Conservation (phyloP, 2,797 vertebrate species). For the Cryptoblepharus egeriae region DNA sequence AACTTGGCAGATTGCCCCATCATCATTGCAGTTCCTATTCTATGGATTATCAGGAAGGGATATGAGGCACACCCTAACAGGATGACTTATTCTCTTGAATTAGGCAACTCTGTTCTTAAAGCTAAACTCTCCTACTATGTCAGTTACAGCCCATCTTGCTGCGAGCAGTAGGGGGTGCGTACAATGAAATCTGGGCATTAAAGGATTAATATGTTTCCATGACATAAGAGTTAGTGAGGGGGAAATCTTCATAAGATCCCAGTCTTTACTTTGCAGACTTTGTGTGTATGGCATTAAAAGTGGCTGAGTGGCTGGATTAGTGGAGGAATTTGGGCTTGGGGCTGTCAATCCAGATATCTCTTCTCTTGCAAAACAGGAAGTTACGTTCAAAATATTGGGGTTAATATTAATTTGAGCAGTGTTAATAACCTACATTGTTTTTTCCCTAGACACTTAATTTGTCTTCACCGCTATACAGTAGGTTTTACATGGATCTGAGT, state of each 20-base stretch:
- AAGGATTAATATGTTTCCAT: constrained; percentile 65
- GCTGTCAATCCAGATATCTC: constrained; percentile 51
- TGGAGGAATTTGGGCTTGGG: constrained; percentile 51
- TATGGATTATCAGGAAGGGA: neutral
- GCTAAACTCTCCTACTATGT: constrained; percentile 20
- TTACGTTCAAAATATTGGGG: neutral
- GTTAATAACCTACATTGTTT: too few relatives aligned
- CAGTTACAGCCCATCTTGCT: constrained; percentile 32
- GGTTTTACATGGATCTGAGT: too few relatives aligned
- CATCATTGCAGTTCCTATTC: too few relatives aligned
- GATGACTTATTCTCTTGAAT: neutral
- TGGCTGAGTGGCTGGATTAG: constrained; percentile 57
- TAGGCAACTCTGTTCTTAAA: neutral
- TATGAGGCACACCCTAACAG: too few relatives aligned
- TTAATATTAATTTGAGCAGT: neutral
- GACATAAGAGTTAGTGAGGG: constrained; percentile 50
- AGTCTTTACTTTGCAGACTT: constrained; percentile 57
- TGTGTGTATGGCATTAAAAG: constrained; percentile 52
- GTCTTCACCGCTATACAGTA: neutral
- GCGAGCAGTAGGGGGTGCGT: constrained; percentile 39
- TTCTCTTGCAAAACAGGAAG: neutral
- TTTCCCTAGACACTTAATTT: too few relatives aligned
- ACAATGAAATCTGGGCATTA: constrained; percentile 64
- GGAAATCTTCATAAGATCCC: constrained; percentile 50
- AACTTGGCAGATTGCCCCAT: rapidly evolving